Conservation (phyloP, 2,113 vertebrate genomes). For the Ailurus styani region DNA sequence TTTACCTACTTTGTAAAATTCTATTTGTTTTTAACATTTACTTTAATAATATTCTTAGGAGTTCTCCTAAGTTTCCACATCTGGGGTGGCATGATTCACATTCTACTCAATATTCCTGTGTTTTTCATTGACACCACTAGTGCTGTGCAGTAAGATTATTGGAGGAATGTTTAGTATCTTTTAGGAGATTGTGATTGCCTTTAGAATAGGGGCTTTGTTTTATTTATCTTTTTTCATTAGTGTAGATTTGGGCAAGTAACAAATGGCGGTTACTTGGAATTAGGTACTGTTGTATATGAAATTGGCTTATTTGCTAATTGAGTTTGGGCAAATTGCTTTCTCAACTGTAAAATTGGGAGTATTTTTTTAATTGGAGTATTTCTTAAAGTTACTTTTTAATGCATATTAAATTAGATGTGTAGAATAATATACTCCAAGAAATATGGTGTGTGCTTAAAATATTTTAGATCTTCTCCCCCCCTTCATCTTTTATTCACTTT, state of each 20-base stretch:
- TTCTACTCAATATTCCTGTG: not conserved
- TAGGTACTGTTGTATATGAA: not conserved
- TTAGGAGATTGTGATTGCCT: not conserved
- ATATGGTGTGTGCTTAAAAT: not conserved
- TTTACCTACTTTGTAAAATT: not conserved
- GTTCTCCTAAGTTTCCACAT: not conserved
- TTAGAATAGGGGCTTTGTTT: not conserved
- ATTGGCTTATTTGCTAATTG: not conserved
- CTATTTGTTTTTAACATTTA: not conserved
- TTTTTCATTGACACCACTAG: not conserved
- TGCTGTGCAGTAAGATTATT: not conserved
- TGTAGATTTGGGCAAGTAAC: not conserved
- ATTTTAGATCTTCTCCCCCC: not conserved
- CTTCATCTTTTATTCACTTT: not conserved
- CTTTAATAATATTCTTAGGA: not conserved
- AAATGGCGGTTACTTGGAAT: not conserved
- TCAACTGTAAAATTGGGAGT: not conserved
- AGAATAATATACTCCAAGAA: not conserved
- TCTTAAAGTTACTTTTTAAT: not conserved
- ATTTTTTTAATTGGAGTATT: not conserved
- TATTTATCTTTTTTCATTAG: not conserved
- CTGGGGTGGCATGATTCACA: not conserved
- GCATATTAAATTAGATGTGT: not conserved
- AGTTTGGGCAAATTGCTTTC: not conserved
- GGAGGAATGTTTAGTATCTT: not conserved